Evolutionary conservation across 2,797 vertebrate species (phyloP).

Genomic region (Hemibagrus guttatus): DNA sequence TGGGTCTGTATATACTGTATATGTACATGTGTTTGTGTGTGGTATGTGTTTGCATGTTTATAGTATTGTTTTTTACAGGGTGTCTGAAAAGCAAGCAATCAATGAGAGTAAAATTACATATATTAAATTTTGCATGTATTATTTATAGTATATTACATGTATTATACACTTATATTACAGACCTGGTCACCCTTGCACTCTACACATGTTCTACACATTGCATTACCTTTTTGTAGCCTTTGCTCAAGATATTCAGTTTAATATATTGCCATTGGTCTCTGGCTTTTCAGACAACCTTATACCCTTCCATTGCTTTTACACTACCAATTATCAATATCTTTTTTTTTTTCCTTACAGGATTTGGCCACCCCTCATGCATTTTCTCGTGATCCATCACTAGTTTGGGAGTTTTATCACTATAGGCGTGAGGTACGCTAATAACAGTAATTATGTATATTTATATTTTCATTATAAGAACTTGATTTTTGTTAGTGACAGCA

Average conservation of each 20-base stretch:
- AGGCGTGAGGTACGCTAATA: constrained; percentile 79
- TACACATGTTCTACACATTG: background rate
- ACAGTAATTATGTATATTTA: background rate
- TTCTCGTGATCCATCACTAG: constrained; percentile 85
- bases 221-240: background rate
- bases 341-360: constrained; percentile 66
- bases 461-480: background rate
- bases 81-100: background rate
- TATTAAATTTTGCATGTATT: background rate
- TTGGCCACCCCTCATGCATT: constrained; percentile 89
- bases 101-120: background rate
- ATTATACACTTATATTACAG: too few species aligned
- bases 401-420: constrained; percentile 98
- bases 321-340: background rate
- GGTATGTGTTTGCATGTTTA: background rate
- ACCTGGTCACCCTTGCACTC: background rate
- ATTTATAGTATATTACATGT: background rate
- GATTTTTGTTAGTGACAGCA: background rate
- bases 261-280: background rate
- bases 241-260: background rate
- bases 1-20: background rate
- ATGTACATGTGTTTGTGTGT: background rate
- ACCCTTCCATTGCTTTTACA: background rate
- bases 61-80: background rate
- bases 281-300: background rate